Percentiles rank a stretch among this genome's conserved stretches.
phyloP scores from a whole-genome alignment of 2,888 invertebrate species.

The Cosmia pyralina region DNA sequence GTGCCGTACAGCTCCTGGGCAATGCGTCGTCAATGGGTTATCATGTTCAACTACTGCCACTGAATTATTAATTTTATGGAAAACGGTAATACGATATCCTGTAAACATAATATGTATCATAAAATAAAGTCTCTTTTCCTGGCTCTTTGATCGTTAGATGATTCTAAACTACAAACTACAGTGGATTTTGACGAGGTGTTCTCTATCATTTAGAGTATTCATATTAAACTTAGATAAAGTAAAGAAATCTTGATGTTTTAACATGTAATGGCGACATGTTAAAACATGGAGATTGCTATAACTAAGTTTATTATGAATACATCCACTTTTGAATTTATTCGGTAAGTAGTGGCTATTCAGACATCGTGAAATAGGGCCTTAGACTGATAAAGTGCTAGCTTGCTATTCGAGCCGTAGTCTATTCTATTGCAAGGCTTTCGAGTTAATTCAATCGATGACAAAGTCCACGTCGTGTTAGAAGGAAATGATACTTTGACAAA shows the following conservation, averaged over 20 bases:
- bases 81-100: too few relatives aligned
- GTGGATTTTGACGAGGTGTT: background rate
- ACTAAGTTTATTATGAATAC: too few relatives aligned
- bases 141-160: background rate
- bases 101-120: too few relatives aligned
- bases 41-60: too few relatives aligned
- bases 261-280: too few relatives aligned
- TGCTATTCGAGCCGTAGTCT: conserved; percentile 14
- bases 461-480: conserved; percentile 33
- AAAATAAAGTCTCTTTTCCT: too few relatives aligned
- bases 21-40: too few relatives aligned
- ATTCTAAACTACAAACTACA: background rate
- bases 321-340: too few relatives aligned
- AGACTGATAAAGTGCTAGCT: background rate
- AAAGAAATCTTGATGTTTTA: background rate
- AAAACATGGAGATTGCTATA: too few relatives aligned
- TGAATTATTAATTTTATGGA: too few relatives aligned
- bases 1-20: too few relatives aligned
- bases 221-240: background rate
- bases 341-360: too few relatives aligned
- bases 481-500: conserved; percentile 16
- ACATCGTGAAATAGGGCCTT: background rate
- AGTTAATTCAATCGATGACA: conserved; percentile 50
- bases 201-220: background rate
- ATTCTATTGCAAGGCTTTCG: conserved; percentile 48